Base-by-base conservation (phyloP, 2,888 invertebrate genomes). In the Phaedon cochleariae region DNA sequence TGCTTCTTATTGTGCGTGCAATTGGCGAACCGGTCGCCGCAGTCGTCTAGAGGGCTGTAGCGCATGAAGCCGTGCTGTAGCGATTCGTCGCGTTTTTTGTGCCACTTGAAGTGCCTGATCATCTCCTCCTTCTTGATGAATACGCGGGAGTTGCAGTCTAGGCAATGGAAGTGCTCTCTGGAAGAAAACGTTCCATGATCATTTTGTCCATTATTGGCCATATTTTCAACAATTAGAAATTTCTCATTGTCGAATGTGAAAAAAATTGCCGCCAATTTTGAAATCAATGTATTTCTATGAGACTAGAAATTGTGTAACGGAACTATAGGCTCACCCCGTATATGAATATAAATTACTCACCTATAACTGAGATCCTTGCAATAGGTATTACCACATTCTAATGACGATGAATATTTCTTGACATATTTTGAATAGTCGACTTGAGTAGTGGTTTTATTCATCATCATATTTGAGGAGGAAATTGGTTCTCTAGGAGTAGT, bases 101-200 rank as follows among this genome's bases (percentile, higher is more conserved):
- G 98, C 98, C 98, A 98, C 86, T 98, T 98, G 81, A 97, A 96
- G 84, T 98, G 98, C 46, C 98, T 90, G 72, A 98, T 97, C 93
- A 98, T 98, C 82, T 98, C 98, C 83, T 98, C 98, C 81, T 98
- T 97, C 85, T 98, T 97, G 78, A 96, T 92, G 81, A 98, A 95
- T n/a, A 97, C 95, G 77, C 95, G 84, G 45, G 87, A 86, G 80
- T 83, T 83, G 84, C 94, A 95, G 84, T 92, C 92, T 68, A 92
- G 82, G 79, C 96, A 96, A 83, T 98, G 98, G 85, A 97, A 98
- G 82, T 98, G 98, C 81, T 98, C 98, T 76, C 96, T 86, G 77
- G 83, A 78, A 77, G 4, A 26, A 7, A 26, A 26, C 26, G 26
- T 26, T 26, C 7, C 26, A 5, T 26, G 26, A 57, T 21, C 22